Base-by-base conservation (phyloP, 2,797 vertebrate genomes). In the Ctenochaetus hawaiiensis region DNA sequence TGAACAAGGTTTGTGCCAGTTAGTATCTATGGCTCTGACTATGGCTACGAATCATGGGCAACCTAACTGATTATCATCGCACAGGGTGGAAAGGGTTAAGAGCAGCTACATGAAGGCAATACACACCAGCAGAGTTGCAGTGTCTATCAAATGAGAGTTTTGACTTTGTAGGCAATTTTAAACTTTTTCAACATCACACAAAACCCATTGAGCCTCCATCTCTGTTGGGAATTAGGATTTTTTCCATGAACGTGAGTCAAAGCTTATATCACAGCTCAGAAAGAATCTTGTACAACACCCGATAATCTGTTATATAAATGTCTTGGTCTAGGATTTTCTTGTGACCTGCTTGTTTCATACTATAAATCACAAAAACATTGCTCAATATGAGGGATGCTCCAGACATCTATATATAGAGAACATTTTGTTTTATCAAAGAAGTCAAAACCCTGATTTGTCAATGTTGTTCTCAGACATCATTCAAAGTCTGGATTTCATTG, bases 241-340 rank as follows among this genome's bases (percentile, higher is more conserved):
- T 26, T 57, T 44, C 18, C 23, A 37, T 54, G n/a, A 59, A 56
- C 11, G 34, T 57, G 60, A 47, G 37, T 26, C 13, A 41, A 64
- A 57, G 41, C 13, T 53, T 23, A 37, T 1, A 0, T 73, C 48
- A 59, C 47, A 72, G 17, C n/a, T 14, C 48, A 65, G 6, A 60
- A 39, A 64, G n/a, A 66, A 48, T 43, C 14, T 63, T 65, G 20
- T 56, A 57, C 18, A 60, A 77, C 51, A 58, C 11, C 52, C 44
- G 30, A 23, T 79, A 68, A 80, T 77, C 57, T 65, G 47, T 23
- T 54, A 14, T 57, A 20, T 47, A 45, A 69, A 47, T 61, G 37
- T 64, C 39, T 47, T 2, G 18, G 52, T 49, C n/a, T 34, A 64
- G 65, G 48, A 65, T 52, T 77, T 82, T 77, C 66, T 67, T 53